Base-by-base conservation (phyloP, 1,140 invertebrate species). In the Sipha flava region DNA sequence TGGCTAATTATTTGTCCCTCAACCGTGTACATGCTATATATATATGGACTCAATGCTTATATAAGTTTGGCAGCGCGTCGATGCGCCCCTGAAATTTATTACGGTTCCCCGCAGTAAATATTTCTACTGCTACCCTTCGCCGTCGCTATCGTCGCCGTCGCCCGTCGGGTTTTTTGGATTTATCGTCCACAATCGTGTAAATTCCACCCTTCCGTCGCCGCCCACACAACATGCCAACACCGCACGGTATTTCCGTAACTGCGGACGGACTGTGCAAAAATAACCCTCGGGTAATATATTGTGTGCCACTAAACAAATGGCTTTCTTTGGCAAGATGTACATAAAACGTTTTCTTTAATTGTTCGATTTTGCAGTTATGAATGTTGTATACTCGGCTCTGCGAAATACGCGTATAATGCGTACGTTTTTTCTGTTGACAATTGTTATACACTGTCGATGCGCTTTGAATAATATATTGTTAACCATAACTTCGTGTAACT, bases 81-180 rank as follows among this genome's bases (percentile, higher is more conserved):
- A 70, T 47, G 40, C 40, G 23, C 66, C 23, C 66, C 66, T 23
- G 23, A 52, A 54, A 75, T 75, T 75, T 75, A 75, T 75, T 75
- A 54, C 47, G 45, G 70, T 49, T 47, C 43, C 47, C 29, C 68
- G 70, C 70, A 54, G 70, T 75, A 75, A 75, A 75, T 75, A 75
- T 75, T 75, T 75, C 49, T 49, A 72, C 68, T 75, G 52, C 49
- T 49, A 72, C 68, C 68, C 68, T 72, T 68, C 10, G 57, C 57
- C n/a, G 62, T 40, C 64, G 45, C n/a, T n/a, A n/a, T 49, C 68
- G 45, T 72, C 68, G 68, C 68, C 68, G n/a, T n/a, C n/a, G n/a
- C n/a, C 43, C 70, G 70, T 52, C 68, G 47, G 70, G 29, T 54
- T 75, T 75, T 75, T 52, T 47, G 70, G 70, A 75, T 75, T 75